Base-by-base conservation (phyloP, 2,797 vertebrate species). In the Yasuhikotakia modesta region DNA sequence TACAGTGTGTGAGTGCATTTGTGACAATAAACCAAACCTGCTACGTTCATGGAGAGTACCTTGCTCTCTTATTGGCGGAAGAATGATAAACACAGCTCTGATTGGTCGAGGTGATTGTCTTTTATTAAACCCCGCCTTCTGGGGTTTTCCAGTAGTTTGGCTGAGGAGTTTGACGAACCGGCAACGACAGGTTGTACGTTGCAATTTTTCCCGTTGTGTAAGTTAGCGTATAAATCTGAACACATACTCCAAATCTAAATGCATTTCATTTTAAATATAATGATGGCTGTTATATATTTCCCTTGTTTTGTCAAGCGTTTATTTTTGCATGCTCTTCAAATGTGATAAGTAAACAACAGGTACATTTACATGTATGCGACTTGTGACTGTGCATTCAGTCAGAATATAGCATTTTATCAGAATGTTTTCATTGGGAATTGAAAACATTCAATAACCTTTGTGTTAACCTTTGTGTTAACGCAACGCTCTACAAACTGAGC, bases 81-180 rank as follows among this genome's bases (percentile, higher is more conserved):
- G 19, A 48, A 22, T 17, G 43, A 19, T 17, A 35, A 69, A 14
- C 17, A 21, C 5, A 4, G 66, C n/a, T 12, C 14, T 80, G 79
- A 93, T 91, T 92, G 91, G 92, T 52, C 86, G 16, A 3, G 35
- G 2, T 0, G 3, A 8, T n/a, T 70, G 83, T 84, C 77, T 61
- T 32, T 84, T 52, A 53, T 4, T 8, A 48, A 76, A 82, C 58
- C 80, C 83, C 87, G 12, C 85, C 78, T 79, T 8, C 57, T 82
- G 90, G 93, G 92, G 90, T 76, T 93, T 94, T 93, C 91, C 92
- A 91, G 86, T 81, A 80, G 91, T 89, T 93, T 55, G 92, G 90
- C 89, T 89, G 92, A 79, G 21, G 22, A 48, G 22, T 66, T 61
- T 68, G 11, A 78, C 48, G 68, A 78, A 72, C 46, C 53, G 67